Base-by-base conservation (phyloP, 2,113 vertebrate genomes). In the Ginglymostoma cirratum region DNA sequence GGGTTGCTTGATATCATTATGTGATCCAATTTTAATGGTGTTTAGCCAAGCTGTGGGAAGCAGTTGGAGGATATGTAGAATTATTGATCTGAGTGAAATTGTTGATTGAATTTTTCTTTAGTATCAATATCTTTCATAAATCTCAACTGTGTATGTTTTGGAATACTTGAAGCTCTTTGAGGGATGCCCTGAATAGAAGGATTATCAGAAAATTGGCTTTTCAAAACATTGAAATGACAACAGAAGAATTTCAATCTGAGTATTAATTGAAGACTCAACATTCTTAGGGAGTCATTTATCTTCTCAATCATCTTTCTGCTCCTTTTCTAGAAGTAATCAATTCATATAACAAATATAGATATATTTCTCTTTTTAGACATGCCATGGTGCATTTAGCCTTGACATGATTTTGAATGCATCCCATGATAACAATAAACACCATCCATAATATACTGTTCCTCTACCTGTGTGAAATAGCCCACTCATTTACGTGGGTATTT, bases 11-110 rank as follows among this genome's bases (percentile, higher is more conserved):
- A 38, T 61, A 66, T 93, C 17, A 7, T n/a, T 66, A n/a, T 66
- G 61, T 38, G 89, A 66, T 93, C 61, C 61, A 93, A n/a, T 10
- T 92, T 34, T 66, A 66, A 34, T n/a, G 15, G 66, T 21, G 2
- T 34, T 8, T 93, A 65, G 89, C n/a, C 89, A 61, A 38, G 61
- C 30, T 93, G 89, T 93, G 61, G 61, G 87, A 65, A 65, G 89
- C 34, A 93, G 89, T 2, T 93, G 61, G 61, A 93, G 61, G 34
- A 93, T 67, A 48, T 67, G 89, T 66, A 93, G n/a, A 93, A 92
- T 92, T 92, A 90, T 90, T 14, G 48, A 66, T 21, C 61, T 92
- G 61, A 92, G 34, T 19, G 27, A 92, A n/a, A 34, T 66, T n/a
- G 61, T 38, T 93, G 89, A 66, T 93, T 66, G 15, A 61, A 61